These are phyloP conservation scores for Argyrosomus japonicus DNA, from an alignment of 2,113 vertebrate genomes.

Conservation along the genomic window DNA sequence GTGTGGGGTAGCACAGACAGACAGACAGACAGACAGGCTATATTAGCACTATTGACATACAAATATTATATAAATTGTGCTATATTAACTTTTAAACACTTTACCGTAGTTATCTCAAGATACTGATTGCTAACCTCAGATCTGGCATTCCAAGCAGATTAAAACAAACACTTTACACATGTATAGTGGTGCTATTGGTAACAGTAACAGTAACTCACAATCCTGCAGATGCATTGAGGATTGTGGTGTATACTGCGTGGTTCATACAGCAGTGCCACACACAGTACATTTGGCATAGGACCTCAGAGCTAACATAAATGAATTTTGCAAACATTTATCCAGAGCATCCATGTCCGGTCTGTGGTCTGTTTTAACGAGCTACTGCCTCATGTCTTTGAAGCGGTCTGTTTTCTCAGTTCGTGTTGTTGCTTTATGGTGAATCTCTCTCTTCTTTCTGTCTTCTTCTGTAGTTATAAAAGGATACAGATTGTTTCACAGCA, in stretches of 20 bases:
- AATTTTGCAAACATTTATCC: slow-evolving; percentile 3
- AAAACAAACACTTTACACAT: not conserved
- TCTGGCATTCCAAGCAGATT: not conserved
- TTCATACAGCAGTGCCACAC: not conserved
- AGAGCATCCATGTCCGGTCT: slow-evolving; percentile 11
- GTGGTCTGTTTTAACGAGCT: slow-evolving; percentile 46
- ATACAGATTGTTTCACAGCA: slow-evolving; percentile 68
- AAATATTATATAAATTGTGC: not conserved
- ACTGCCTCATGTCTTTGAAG: slow-evolving; percentile 11
- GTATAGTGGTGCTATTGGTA: not conserved
- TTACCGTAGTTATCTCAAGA: too few species aligned
- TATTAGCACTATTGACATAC: not conserved
- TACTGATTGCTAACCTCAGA: not conserved
- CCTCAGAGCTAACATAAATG: slow-evolving; percentile 28
- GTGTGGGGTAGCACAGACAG: slow-evolving; percentile 18
- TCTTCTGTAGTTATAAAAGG: slow-evolving; percentile 48
- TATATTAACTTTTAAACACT: not conserved
- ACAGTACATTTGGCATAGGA: not conserved
- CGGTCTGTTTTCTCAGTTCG: not conserved
- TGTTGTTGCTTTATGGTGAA: slow-evolving; percentile 20
- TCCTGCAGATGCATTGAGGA: not conserved
- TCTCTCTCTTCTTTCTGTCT: slow-evolving; percentile 31
- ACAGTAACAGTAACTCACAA: not conserved
- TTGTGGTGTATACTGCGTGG: not conserved
- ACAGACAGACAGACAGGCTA: too few species aligned